Conservation (phyloP, 2,797 vertebrate genomes). For the Coregonus ussuriensis region DNA sequence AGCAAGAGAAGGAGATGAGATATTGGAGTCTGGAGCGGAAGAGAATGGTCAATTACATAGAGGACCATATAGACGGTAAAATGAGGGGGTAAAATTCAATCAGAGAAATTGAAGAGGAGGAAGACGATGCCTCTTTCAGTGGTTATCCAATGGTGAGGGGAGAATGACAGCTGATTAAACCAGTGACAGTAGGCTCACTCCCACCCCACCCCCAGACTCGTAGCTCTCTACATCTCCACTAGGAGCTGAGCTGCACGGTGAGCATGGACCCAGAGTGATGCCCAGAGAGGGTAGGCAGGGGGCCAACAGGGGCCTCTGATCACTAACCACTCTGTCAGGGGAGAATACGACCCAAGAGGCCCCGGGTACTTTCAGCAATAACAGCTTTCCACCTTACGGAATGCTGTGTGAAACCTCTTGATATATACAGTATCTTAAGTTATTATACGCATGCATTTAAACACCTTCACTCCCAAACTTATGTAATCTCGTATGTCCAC, state of each 20-base stretch:
- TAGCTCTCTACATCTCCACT: background rate
- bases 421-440: too few relatives aligned
- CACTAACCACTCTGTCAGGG: too few relatives aligned
- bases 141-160: background rate
- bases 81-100: background rate
- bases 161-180: constrained; percentile 16
- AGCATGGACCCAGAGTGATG: background rate
- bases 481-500: background rate
- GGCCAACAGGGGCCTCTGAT: too few relatives aligned
- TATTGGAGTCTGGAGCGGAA: background rate
- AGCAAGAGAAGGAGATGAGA: background rate
- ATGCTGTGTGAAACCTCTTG: too few relatives aligned
- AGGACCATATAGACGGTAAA: background rate
- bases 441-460: too few relatives aligned
- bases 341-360: too few relatives aligned
- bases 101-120: background rate
- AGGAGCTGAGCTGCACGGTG: background rate
- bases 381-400: too few relatives aligned
- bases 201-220: background rate
- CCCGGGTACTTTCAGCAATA: too few relatives aligned
- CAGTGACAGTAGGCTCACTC: background rate
- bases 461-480: too few relatives aligned
- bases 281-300: too few relatives aligned
- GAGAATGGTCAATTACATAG: background rate
- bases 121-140: background rate